Evolutionary conservation across 2,113 vertebrate species (phyloP).

Genomic region (Pica pica): DNA sequence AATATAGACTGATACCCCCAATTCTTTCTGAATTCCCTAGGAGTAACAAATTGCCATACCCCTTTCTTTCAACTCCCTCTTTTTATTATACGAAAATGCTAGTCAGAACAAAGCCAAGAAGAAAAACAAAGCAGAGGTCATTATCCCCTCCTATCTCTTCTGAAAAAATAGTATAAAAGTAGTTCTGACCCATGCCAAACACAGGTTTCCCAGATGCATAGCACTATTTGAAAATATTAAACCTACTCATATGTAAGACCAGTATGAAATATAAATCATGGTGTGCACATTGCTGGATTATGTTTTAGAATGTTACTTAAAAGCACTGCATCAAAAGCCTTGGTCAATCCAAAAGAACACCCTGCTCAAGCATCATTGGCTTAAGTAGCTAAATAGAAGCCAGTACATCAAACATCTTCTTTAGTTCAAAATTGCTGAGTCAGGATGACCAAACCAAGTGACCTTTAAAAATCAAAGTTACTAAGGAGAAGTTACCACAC

Average conservation of each 20-base stretch:
- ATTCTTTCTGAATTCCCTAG: neutral
- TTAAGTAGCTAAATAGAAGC: neutral
- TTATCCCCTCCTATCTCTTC: neutral
- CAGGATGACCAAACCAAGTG: neutral
- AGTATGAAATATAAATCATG: neutral
- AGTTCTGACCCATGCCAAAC: conserved; percentile 19
- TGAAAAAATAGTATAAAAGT: conserved; percentile 13
- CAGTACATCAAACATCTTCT: neutral
- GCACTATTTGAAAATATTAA: neutral
- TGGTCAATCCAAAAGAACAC: neutral
- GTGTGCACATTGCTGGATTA: neutral
- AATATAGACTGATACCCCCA: neutral
- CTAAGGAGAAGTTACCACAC: neutral
- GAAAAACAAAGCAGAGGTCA: neutral
- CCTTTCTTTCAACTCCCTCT: neutral
- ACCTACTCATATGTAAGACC: neutral
- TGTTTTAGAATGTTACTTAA: neutral
- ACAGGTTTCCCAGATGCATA: neutral
- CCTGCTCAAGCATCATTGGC: neutral
- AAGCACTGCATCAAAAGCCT: neutral
- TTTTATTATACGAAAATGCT: neutral
- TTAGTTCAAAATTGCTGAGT: neutral
- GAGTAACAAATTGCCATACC: neutral
- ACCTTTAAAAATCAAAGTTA: neutral
- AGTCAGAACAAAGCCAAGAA: neutral